Evolutionary conservation across 2,113 vertebrate genomes (phyloP).

Genomic region (Phocoena sinus): DNA sequence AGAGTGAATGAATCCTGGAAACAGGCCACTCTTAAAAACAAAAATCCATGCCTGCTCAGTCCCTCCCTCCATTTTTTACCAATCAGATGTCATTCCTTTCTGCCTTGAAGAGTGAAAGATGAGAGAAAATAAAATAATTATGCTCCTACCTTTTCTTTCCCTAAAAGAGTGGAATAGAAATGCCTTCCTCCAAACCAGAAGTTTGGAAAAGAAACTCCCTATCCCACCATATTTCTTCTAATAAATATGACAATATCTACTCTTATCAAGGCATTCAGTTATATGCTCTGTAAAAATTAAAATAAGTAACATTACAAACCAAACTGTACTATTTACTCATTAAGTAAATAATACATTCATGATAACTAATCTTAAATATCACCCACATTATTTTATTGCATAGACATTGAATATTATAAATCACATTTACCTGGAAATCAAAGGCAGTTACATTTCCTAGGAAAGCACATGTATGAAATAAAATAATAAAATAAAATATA

Average conservation of each 20-base stretch:
- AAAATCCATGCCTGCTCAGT: fast-evolving
- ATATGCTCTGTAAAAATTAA: neutral
- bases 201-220: neutral
- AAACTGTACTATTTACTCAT: neutral
- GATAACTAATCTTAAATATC: neutral
- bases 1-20: neutral
- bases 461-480: neutral
- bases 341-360: neutral
- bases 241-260: neutral
- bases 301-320: neutral
- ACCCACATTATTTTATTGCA: neutral
- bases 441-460: neutral
- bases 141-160: neutral
- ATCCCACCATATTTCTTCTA: neutral
- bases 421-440: neutral
- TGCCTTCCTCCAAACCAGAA: neutral
- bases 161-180: neutral
- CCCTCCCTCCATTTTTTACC: neutral
- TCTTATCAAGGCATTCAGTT: neutral
- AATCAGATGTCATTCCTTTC: neutral
- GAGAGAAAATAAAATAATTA: neutral
- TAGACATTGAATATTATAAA: neutral
- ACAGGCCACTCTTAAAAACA: neutral
- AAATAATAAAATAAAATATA: neutral
- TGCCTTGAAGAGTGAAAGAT: neutral